Base-by-base conservation (phyloP, 2,113 vertebrate genomes). In the Crocuta crocuta region DNA sequence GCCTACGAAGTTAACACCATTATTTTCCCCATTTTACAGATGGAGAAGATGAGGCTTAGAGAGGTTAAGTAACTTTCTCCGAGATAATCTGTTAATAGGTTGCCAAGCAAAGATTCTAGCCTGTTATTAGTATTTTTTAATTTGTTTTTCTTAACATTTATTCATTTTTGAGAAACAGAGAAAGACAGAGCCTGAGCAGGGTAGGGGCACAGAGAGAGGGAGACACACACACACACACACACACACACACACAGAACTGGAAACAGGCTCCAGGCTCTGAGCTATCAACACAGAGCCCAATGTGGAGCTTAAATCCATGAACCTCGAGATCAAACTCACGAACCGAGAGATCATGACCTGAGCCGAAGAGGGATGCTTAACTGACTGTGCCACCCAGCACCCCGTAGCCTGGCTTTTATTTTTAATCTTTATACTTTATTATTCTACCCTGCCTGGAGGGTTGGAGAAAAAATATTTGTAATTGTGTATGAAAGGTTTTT, bases 391-490 rank as follows among this genome's bases (percentile, higher is more conserved):
- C 58, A 61, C 58, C 21, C 58, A 10, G 58, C 21, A 17, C 58
- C 58, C 58, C 58, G 23, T 48, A 93, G 35, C 13, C 24, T 5
- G 26, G 43, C 1, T 78, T 74, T 74, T 87, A 83, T 84, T 70
- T 85, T 55, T 35, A 45, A 28, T 53, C 39, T 90, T 80, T 92
- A 33, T 35, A 71, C 17, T 84, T 84, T 74, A 61, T 24, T 71
- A 28, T 73, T 79, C 39, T 76, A 76, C 31, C 26, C n/a, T 86
- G 3, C 2, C 4, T n/a, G 45, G 33, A 82, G 6, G 31, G 9
- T 85, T 95, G 66, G 58, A 80, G 55, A 74, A 87, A 81, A 55
- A 86, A 82, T 10, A 45, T 39, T 89, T 93, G 55, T 80, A 70
- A 31, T 90, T 43, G 33, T 82, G 2, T 55, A 16, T 65, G 50